Percentiles rank a stretch among this genome's conserved stretches.
phyloP scores from a whole-genome alignment of 64 coral and sea anemone species.

The Dendronephthya gigantea region DNA sequence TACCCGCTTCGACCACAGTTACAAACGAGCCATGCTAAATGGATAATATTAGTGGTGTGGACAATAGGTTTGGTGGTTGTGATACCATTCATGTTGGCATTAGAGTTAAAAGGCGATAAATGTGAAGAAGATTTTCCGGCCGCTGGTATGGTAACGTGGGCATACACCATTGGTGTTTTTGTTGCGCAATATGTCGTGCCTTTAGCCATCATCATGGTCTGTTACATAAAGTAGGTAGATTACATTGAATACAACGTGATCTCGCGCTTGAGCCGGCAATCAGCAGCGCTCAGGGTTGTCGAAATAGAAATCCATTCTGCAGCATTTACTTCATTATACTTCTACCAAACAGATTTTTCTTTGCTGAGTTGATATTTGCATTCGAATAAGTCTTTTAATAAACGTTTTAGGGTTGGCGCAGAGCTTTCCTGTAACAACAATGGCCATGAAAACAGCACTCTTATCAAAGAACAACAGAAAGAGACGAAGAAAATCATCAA shows the following conservation, averaged over 20 bases:
- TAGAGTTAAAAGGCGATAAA: background rate
- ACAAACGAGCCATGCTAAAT: background rate
- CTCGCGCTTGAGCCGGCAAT: too few relatives aligned
- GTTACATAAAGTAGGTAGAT: background rate
- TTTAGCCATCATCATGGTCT: background rate
- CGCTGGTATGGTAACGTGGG: background rate
- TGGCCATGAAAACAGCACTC: background rate
- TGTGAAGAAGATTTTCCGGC: background rate
- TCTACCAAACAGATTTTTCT: background rate
- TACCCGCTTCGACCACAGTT: background rate
- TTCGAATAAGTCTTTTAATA: background rate
- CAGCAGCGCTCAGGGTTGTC: too few relatives aligned
- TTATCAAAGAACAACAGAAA: slow-evolving; percentile 4
- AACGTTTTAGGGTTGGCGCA: background rate
- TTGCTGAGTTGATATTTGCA: background rate
- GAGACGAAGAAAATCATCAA: slow-evolving; percentile 4
- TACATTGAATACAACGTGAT: background rate
- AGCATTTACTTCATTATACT: too few relatives aligned
- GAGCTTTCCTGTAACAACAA: background rate
- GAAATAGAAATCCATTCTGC: too few relatives aligned
- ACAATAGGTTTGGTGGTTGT: background rate
- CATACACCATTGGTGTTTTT: background rate
- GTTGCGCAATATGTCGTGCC: background rate
- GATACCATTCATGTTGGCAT: background rate
- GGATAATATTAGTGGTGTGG: background rate